phyloP scores from a whole-genome alignment of 2,888 invertebrate genomes.

The Nineta flava region DNA sequence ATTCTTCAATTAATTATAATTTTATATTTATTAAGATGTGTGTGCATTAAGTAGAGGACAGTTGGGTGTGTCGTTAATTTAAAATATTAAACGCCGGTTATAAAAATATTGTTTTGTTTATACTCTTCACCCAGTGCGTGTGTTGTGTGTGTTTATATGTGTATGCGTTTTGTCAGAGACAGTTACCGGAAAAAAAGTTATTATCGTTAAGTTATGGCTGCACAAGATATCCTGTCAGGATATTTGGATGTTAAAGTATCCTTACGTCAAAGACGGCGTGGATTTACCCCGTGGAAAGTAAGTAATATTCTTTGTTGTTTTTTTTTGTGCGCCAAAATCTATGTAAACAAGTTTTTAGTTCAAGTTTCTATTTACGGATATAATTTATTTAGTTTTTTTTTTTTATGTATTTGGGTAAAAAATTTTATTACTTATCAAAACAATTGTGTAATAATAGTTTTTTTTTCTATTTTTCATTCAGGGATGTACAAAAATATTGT shows the following conservation, averaged over 20 bases:
- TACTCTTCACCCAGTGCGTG: too few species aligned
- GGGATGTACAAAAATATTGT: too few species aligned
- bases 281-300: slow-evolving; percentile 48
- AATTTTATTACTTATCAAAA: too few species aligned
- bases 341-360: not conserved
- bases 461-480: too few species aligned
- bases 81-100: not conserved
- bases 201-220: slow-evolving; percentile 4
- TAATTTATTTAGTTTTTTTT: not conserved
- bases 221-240: slow-evolving; percentile 30
- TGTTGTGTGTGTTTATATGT: too few species aligned
- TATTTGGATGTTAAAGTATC: slow-evolving; percentile 49
- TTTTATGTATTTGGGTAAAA: slow-evolving; percentile 6
- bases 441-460: too few species aligned
- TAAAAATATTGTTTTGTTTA: too few species aligned
- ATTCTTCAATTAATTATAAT: too few species aligned
- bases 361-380: not conserved
- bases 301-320: slow-evolving; percentile 14
- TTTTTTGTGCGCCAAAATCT: not conserved
- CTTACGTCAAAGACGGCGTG: slow-evolving; percentile 35
- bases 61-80: not conserved
- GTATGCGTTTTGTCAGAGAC: too few species aligned
- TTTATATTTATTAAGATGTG: too few species aligned
- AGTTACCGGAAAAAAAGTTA: too few species aligned
- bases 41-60: not conserved